Base-by-base conservation (phyloP, 2,888 invertebrate species). In the Calliphora vomitoria region DNA sequence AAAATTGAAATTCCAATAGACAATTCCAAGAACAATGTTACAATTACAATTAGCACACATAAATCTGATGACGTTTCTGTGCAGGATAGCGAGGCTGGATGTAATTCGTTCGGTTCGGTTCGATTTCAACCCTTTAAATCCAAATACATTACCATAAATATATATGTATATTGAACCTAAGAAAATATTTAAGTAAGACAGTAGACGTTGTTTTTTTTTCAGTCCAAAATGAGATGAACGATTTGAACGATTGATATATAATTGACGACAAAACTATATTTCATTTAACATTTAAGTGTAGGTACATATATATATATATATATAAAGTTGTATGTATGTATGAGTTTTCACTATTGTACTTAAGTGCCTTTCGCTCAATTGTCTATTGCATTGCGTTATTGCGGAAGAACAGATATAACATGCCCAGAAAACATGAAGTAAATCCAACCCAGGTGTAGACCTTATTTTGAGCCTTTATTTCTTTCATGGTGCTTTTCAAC, bases 381-480 rank as follows among this genome's bases (percentile, higher is more conserved):
- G 15, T 50, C 47, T 87, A 87, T 87, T 87, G 78, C 69, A 87
- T 79, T 69, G 83, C 62, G 38, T 87, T 87, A 85, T 87, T 85
- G 84, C 86, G 86, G 64, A 88, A 88, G 50, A 83, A 76, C 62
- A 86, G 64, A 86, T 85, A 88, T 69, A 87, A 80, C 85, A 87
- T 87, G 87, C 87, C 87, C 62, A 87, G 82, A 94, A 98, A 95
- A 95, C 97, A 97, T 93, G 97, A 97, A 93, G 97, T 97, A 94
- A 97, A 96, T 94, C 98, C 97, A 95, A 97, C 96, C 95, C 97
- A 87, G 96, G 97, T 95, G 92, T 97, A 97, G 95, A 97, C 94
- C 91, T 95, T 95, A 82, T 89, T 88, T 71, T 87, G 87, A 53
- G 86, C 76, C 71, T 88, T 89, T 78, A 80, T 80, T 66, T 83